phyloP scores from a whole-genome alignment of 2,113 vertebrate genomes.

The Zosterops lateralis region DNA sequence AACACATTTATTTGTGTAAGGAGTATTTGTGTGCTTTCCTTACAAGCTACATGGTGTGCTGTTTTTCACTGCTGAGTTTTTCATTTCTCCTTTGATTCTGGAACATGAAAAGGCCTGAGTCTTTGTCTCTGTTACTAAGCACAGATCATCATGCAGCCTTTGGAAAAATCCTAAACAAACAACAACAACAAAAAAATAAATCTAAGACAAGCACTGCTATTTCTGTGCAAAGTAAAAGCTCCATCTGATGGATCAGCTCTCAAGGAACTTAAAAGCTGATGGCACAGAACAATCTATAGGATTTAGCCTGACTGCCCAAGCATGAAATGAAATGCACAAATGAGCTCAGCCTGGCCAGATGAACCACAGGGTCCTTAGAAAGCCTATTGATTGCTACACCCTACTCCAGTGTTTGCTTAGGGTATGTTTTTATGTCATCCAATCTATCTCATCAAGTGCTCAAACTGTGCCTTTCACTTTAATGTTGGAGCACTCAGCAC shows the following conservation, averaged over 20 bases:
- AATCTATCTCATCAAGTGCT: not conserved
- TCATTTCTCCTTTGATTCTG: not conserved
- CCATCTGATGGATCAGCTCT: not conserved
- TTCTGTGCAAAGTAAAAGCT: not conserved
- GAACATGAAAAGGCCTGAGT: not conserved
- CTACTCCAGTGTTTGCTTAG: not conserved
- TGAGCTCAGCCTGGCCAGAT: not conserved
- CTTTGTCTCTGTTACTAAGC: not conserved
- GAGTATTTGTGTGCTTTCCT: not conserved
- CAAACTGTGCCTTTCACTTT: not conserved
- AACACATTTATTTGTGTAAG: not conserved
- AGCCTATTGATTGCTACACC: not conserved
- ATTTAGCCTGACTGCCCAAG: not conserved
- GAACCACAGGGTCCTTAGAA: not conserved
- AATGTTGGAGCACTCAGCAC: not conserved
- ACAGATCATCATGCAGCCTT: not conserved
- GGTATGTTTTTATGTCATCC: not conserved
- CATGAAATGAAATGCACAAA: not conserved
- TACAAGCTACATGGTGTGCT: not conserved
- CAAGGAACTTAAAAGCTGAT: not conserved
- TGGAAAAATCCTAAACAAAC: not conserved
- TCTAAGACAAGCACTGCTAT: not conserved
- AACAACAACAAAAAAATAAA: not conserved
- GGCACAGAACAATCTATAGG: fast-evolving
- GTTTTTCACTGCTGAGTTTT: not conserved